A percentile compares a stretch with the other conserved stretches of the same genome.
Conservation (phyloP, 2,113 vertebrate species). For the Tyto alba region DNA sequence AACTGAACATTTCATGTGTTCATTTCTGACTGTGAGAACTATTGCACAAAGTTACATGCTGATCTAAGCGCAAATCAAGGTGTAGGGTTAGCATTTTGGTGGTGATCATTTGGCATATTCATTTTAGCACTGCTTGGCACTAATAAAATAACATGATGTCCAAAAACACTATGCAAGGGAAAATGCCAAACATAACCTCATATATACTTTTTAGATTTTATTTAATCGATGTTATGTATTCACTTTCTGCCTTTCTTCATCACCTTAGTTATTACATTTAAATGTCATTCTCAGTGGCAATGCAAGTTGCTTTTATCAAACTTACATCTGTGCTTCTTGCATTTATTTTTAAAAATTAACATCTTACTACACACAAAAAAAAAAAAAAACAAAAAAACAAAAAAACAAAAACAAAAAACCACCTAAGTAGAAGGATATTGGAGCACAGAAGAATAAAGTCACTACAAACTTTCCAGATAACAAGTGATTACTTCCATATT, state of each 20-base stretch:
- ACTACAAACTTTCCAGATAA: not conserved
- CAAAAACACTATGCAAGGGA: not conserved
- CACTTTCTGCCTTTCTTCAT: not conserved
- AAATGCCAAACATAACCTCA: not conserved
- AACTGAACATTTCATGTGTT: accelerated
- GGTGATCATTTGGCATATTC: not conserved
- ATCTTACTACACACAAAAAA: not conserved
- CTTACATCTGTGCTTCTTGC: not conserved
- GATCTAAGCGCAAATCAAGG: not conserved
- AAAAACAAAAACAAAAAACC: too few species aligned
- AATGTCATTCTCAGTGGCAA: not conserved
- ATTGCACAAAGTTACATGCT: not conserved
- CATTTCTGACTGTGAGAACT: not conserved
- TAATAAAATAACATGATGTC: not conserved
- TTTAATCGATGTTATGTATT: not conserved
- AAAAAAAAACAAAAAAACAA: too few species aligned
- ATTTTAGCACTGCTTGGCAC: not conserved
- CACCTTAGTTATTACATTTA: not conserved
- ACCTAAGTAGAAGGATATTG: not conserved
- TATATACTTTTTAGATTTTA: not conserved
- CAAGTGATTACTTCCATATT: not conserved
- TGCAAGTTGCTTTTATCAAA: not conserved
- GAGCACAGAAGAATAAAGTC: not conserved
- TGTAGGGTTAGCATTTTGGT: not conserved
- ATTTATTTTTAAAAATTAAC: not conserved